These are phyloP conservation scores for Brachyistius frenatus DNA, from an alignment of 2,113 vertebrate genomes.

Conservation along the genomic window DNA sequence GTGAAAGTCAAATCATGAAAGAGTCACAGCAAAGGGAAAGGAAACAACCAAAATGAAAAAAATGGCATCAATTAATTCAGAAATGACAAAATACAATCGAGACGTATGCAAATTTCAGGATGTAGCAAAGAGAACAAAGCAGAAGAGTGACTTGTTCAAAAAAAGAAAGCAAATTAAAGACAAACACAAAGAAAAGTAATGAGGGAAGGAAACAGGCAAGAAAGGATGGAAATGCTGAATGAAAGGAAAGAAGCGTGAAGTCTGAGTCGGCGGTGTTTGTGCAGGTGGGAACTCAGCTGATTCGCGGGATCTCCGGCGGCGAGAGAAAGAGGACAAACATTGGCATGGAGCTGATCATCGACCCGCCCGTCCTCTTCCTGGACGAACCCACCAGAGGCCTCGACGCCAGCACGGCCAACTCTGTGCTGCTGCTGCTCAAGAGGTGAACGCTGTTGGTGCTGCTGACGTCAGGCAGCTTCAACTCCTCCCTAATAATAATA, in stretches of 20 bases:
- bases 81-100: no score
- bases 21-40: no score
- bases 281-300: conserved; percentile 93
- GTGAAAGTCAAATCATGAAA: no score
- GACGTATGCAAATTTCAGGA: no score
- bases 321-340: conserved; percentile 95
- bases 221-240: not conserved
- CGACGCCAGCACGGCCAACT: conserved; percentile 93
- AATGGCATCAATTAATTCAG: no score
- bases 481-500: no score
- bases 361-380: conserved; percentile 93
- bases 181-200: not conserved
- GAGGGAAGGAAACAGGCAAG: not conserved
- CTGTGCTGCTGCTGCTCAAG: conserved; percentile 92
- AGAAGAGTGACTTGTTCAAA: not conserved
- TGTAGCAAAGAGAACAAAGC: no score
- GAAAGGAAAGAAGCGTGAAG: not conserved
- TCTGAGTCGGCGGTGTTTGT: not conserved
- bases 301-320: conserved; percentile 92
- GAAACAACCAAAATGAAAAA: no score
- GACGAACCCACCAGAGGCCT: conserved; percentile 96
- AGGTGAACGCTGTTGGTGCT: conserved; percentile 77
- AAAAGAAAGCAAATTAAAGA: not conserved
- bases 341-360: conserved; percentile 95
- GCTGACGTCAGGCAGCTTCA: no score